Conservation (phyloP, 1,140 invertebrate species). For the Formica exsecta region DNA sequence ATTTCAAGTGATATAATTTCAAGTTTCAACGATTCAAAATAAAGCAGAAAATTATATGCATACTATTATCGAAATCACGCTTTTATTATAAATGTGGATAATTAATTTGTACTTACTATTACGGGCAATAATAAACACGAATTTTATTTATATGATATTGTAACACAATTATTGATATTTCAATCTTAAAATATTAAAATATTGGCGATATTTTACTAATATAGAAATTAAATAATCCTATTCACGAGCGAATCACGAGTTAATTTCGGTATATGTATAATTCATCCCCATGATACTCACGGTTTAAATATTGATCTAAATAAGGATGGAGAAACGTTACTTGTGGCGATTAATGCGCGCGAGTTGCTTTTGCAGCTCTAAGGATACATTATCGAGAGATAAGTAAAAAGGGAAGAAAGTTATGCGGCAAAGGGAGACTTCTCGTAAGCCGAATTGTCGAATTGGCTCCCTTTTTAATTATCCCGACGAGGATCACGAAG, state of each 20-base stretch:
- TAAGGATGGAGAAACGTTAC: background rate
- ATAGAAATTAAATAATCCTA: background rate
- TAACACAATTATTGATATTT: background rate
- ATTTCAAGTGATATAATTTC: background rate
- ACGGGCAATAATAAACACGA: slow-evolving; percentile 7
- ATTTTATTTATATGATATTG: background rate
- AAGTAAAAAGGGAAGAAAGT: slow-evolving; percentile 32
- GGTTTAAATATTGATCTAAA: background rate
- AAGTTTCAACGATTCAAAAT: background rate
- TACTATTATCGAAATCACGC: slow-evolving; percentile 20
- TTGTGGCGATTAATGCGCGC: background rate
- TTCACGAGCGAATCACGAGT: background rate
- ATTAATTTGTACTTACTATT: slow-evolving; percentile 18
- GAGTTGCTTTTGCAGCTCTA: background rate
- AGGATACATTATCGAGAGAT: slow-evolving; percentile 1
- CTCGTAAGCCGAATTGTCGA: slow-evolving; percentile 56
- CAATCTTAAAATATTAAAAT: background rate
- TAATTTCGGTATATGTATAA: background rate
- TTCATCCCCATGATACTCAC: background rate
- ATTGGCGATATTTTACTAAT: background rate
- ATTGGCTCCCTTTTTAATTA: slow-evolving; percentile 71
- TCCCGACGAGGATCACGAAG: slow-evolving; percentile 50
- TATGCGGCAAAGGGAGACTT: slow-evolving; percentile 31
- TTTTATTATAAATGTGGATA: background rate
- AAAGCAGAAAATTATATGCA: slow-evolving; percentile 14